These are phyloP conservation scores for Gouania willdenowi DNA, from an alignment of 2,797 vertebrate species.

Conservation along the genomic window DNA sequence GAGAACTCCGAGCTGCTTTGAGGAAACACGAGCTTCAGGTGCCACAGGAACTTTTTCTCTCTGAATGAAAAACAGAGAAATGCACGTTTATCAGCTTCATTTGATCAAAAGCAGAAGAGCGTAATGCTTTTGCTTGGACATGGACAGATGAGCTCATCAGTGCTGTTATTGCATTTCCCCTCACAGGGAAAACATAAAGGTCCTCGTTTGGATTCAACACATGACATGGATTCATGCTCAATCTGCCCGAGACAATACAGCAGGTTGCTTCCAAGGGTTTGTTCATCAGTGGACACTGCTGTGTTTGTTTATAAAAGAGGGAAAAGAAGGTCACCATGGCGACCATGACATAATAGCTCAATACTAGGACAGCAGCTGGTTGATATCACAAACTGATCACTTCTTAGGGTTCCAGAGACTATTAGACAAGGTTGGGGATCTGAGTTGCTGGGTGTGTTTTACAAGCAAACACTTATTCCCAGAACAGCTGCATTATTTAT, in stretches of 20 bases:
- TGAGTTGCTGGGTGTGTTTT: slow-evolving; percentile 67
- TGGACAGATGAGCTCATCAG: slow-evolving; percentile 16
- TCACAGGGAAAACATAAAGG: slow-evolving; percentile 41
- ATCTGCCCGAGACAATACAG: slow-evolving; percentile 43
- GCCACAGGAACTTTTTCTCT: slow-evolving; percentile 85
- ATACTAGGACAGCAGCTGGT: slow-evolving; percentile 53
- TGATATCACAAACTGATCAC: slow-evolving; percentile 51
- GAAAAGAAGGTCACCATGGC: slow-evolving; percentile 37
- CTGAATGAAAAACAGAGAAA: slow-evolving; percentile 66
- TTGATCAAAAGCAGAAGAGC: slow-evolving; percentile 3
- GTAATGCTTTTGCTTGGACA: slow-evolving; percentile 13
- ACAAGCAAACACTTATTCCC: slow-evolving; percentile 52
- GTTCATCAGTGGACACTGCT: slow-evolving; percentile 40
- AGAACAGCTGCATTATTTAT: slow-evolving; percentile 32
- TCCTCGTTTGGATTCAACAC: slow-evolving; percentile 37
- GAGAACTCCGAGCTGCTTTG: slow-evolving; percentile 83
- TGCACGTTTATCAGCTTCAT: slow-evolving; percentile 1
- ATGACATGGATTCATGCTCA: slow-evolving; percentile 30
- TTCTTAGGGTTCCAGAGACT: slow-evolving; percentile 49
- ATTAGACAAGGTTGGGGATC: slow-evolving; percentile 55
- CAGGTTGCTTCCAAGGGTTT: slow-evolving; percentile 36
- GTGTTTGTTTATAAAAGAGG: neutral
- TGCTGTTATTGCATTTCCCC: slow-evolving; percentile 7
- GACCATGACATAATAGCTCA: slow-evolving; percentile 52
- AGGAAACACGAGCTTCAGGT: slow-evolving; percentile 88